Conservation (phyloP, 92 coral and sea anemone species). For the Porites rus region DNA sequence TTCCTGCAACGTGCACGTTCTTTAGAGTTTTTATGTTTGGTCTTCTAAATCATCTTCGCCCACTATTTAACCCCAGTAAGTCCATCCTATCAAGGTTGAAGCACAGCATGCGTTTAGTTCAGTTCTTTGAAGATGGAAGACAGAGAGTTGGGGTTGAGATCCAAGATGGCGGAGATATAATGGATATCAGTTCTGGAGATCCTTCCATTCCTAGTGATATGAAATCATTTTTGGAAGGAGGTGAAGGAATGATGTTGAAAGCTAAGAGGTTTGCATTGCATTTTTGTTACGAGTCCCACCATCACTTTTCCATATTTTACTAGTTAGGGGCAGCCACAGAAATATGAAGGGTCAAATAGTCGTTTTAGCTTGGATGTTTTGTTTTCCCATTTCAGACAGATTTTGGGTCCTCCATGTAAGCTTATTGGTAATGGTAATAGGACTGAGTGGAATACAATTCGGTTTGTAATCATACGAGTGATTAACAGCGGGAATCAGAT, state of each 20-base stretch:
- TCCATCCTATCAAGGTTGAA: slow-evolving; percentile 5
- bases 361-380: no score
- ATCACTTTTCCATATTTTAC: no score
- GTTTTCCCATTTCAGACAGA: no score
- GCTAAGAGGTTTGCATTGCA: slow-evolving; percentile 59
- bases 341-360: no score
- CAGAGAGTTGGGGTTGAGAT: slow-evolving; percentile 88
- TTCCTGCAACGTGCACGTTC: not conserved
- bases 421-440: no score
- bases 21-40: not conserved
- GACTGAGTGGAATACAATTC: no score
- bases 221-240: slow-evolving; percentile 83
- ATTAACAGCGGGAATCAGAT: no score
- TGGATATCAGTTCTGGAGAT: slow-evolving; percentile 83
- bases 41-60: not conserved
- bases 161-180: slow-evolving; percentile 84
- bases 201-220: slow-evolving; percentile 84
- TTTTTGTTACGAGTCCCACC: no score
- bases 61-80: not conserved
- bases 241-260: slow-evolving; percentile 59
- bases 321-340: no score
- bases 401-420: no score
- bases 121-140: slow-evolving; percentile 76
- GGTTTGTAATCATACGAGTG: no score
- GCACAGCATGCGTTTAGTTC: slow-evolving; percentile 89